Percentiles rank a stretch among this genome's conserved stretches.
These are phyloP conservation scores for Pyrocephalus nanus DNA, from an alignment of 2,797 vertebrate species.

Conservation along the genomic window DNA sequence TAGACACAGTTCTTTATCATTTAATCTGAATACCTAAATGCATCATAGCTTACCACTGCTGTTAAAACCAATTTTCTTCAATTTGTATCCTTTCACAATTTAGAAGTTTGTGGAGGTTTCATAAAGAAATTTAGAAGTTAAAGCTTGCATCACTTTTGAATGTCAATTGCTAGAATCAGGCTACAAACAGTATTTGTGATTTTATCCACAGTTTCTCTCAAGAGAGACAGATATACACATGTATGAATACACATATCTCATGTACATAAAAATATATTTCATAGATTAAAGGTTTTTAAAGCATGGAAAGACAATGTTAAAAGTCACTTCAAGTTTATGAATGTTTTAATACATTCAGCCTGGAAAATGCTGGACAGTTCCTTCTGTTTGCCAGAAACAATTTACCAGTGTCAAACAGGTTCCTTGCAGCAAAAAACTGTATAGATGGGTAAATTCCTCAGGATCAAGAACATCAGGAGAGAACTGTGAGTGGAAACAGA, in stretches of 20 bases:
- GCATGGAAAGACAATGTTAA: background rate
- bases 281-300: background rate
- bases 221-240: background rate
- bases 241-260: background rate
- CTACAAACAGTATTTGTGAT: background rate
- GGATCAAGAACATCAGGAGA: background rate
- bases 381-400: background rate
- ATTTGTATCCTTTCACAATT: background rate
- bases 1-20: background rate
- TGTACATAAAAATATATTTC: background rate
- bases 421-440: background rate
- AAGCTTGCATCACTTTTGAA: background rate
- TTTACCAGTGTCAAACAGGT: background rate
- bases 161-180: background rate
- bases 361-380: constrained; percentile 60
- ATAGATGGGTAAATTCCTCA: background rate
- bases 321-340: background rate
- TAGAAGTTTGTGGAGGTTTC: background rate
- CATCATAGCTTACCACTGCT: background rate
- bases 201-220: background rate
- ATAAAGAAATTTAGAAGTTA: background rate
- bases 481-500: background rate
- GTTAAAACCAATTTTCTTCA: background rate
- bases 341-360: constrained; percentile 12
- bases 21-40: background rate